Conservation (phyloP, 53 echinoderm and acorn worm genomes). For the Crossaster papposus region DNA sequence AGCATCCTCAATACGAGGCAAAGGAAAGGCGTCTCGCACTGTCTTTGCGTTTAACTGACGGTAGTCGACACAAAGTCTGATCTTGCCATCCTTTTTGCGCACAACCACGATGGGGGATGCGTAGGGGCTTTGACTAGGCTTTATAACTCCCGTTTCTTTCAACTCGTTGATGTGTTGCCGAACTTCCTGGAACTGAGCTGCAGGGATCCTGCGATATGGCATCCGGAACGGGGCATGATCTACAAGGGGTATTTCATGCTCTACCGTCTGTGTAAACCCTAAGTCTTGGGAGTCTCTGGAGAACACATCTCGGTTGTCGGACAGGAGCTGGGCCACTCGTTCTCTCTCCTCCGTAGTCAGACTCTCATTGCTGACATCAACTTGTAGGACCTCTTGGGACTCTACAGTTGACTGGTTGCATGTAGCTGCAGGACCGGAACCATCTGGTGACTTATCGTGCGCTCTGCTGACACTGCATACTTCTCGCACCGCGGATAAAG, state of each 20-base stretch:
- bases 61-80: conserved; percentile 41
- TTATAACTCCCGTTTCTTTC: neutral
- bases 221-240: neutral
- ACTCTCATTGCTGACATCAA: too few species aligned
- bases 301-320: neutral
- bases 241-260: neutral
- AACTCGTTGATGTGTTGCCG: conserved; percentile 20
- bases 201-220: conserved; percentile 5
- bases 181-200: conserved; percentile 21
- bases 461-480: too few species aligned
- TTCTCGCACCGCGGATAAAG: too few species aligned
- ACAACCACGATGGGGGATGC: conserved; percentile 43
- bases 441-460: too few species aligned
- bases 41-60: conserved; percentile 6
- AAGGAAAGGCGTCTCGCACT: conserved; percentile 4
- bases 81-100: conserved; percentile 7
- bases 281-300: neutral
- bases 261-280: neutral
- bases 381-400: too few species aligned
- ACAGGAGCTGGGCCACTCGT: too few species aligned
- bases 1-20: conserved; percentile 10
- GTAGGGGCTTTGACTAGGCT: conserved; percentile 21
- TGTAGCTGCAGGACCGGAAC: too few species aligned
- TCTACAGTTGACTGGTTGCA: too few species aligned
- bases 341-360: too few species aligned